These are phyloP conservation scores for Apostichopus leukothele DNA, from an alignment of 53 echinoderm and acorn worm species.

Conservation along the genomic window DNA sequence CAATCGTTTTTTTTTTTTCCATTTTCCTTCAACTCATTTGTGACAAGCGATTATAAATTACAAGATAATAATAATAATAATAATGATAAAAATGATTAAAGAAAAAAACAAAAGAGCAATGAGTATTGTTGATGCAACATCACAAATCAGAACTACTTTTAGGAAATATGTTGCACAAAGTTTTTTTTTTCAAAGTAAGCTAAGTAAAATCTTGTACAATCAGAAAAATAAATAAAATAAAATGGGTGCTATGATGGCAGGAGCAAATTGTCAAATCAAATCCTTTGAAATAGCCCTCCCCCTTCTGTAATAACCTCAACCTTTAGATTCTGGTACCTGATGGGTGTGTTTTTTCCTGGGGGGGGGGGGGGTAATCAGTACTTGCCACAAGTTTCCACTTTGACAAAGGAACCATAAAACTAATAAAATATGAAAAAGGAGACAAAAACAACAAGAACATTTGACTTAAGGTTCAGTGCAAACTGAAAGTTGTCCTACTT, in stretches of 20 bases:
- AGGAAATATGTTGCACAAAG: too few species aligned
- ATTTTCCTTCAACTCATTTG: not conserved
- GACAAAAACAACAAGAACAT: too few species aligned
- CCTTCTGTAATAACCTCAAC: too few species aligned
- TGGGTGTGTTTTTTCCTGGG: too few species aligned
- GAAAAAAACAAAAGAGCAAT: not conserved
- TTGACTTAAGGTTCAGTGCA: too few species aligned
- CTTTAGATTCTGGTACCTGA: too few species aligned
- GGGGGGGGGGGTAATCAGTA: too few species aligned
- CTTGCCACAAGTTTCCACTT: too few species aligned
- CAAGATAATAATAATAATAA: conserved; percentile 1
- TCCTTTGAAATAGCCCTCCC: not conserved
- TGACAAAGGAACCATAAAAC: too few species aligned
- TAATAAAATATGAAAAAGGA: too few species aligned
- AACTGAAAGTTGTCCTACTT: too few species aligned
- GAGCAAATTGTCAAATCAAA: not conserved
- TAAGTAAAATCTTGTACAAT: not conserved
- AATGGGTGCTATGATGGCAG: not conserved
- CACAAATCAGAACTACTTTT: too few species aligned
- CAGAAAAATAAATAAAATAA: not conserved
- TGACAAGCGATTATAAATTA: conserved; percentile 38
- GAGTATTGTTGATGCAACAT: not conserved
- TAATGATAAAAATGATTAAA: not conserved
- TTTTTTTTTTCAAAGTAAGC: not conserved
- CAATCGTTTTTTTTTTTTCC: not conserved